Evolutionary conservation across 1,140 invertebrate species (phyloP).

Genomic region (Uloborus diversus): DNA sequence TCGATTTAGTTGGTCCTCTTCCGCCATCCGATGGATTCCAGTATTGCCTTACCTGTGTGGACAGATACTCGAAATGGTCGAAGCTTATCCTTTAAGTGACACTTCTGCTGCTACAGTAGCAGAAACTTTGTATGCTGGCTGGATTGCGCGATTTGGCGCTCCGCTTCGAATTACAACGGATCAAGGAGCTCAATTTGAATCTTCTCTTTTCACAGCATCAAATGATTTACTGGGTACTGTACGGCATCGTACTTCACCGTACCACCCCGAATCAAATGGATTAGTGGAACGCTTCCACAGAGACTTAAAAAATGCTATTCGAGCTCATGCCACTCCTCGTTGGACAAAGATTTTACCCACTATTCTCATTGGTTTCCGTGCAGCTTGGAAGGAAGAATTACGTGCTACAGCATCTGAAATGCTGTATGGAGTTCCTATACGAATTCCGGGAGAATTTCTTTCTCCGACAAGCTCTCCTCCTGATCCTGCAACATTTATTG

Average conservation of each 20-base stretch:
- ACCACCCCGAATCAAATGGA: conserved; percentile 63
- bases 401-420: background rate
- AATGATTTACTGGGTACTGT: conserved; percentile 23
- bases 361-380: background rate
- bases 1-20: conserved; percentile 68
- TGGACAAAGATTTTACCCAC: background rate
- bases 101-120: conserved; percentile 64
- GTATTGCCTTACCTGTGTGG: conserved; percentile 62
- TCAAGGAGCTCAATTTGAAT: conserved; percentile 66
- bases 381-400: background rate
- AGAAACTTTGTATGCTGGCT: conserved; percentile 60
- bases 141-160: conserved; percentile 63
- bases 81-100: conserved; percentile 64
- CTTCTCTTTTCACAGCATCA: conserved; percentile 60
- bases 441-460: background rate
- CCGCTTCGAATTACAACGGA: conserved; percentile 63
- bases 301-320: background rate
- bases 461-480: background rate
- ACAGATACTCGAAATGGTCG: conserved; percentile 65
- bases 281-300: conserved; percentile 60
- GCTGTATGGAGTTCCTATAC: background rate
- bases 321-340: background rate
- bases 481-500: background rate
- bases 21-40: conserved; percentile 60
- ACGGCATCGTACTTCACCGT: conserved; percentile 23